phyloP scores from a whole-genome alignment of 2,888 invertebrate species.

The Boloria selene region DNA sequence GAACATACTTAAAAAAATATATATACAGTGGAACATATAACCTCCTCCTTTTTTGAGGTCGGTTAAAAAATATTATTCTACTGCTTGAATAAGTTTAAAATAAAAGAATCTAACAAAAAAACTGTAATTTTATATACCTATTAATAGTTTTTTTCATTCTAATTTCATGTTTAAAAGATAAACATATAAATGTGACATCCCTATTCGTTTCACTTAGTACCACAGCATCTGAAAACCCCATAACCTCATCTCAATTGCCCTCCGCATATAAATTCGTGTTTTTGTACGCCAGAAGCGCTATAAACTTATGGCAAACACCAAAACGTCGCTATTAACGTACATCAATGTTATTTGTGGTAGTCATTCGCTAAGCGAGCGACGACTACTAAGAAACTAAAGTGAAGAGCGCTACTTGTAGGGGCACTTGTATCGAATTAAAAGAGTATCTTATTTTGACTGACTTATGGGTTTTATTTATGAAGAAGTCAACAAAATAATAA shows the following conservation, averaged over 20 bases:
- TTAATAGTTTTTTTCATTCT: not conserved
- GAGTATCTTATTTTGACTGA: constrained; percentile 3
- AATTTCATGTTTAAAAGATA: no score
- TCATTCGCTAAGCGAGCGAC: constrained; percentile 67
- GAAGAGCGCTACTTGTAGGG: constrained; percentile 47
- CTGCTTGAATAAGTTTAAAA: no score
- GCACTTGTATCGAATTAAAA: constrained; percentile 26
- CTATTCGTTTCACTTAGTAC: not conserved
- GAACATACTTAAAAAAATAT: no score
- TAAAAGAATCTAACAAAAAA: no score
- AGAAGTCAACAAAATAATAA: not conserved
- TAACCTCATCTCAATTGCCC: constrained; percentile 13
- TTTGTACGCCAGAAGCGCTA: constrained; percentile 31
- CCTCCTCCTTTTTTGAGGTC: no score
- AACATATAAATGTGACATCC: not conserved
- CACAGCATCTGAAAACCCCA: not conserved
- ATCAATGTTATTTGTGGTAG: constrained; percentile 77
- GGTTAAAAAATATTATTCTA: no score
- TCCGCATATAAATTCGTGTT: constrained; percentile 12
- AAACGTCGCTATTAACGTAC: constrained; percentile 63
- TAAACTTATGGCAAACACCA: constrained; percentile 41
- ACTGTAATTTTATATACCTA: no score
- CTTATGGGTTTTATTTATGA: not conserved
- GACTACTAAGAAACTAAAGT: constrained; percentile 68
- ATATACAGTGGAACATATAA: no score